Base-by-base conservation (phyloP, 2,888 invertebrate species). In the Zele albiditarsus region DNA sequence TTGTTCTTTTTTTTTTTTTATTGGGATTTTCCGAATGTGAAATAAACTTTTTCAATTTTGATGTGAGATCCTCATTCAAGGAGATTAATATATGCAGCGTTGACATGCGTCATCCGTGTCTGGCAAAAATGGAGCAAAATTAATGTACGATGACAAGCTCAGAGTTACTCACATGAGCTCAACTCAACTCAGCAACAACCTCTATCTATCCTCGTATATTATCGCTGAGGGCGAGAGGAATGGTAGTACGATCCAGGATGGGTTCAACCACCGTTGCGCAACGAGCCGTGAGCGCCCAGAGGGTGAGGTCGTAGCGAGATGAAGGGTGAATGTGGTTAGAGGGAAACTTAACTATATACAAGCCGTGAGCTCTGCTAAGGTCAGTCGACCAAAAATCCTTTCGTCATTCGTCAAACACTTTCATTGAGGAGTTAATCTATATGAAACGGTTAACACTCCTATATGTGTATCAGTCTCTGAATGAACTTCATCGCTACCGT, bases 211-310 rank as follows among this genome's bases (percentile, higher is more conserved):
- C 16, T 67, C 67, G 28, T 67, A 46, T 49, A 27, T 67, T 46
- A 67, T 28, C 38, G 28, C 33, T 25, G 5, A 66, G n/a, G 49
- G 49, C 33, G 20, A 63, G 3, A 12, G 23, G 63, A 33, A 33
- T 16, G 12, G 23, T 46, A 23, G 27, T 27, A 16, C n/a, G 67
- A 46, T 25, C 28, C 10, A 8, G 28, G 67, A 62, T 42, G 42
- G 38, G 73, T 73, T 73, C 60, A 73, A 73, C 73, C 68, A 68
- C 60, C 68, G 73, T 62, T 68, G 73, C 14, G 68, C 68, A 73
- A 68, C 68, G 68, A 68, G 62, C 62, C 68, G 62, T 73, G 53
- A 73, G 53, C 20, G 67, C 28, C 20, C 42, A 46, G 58, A 46
- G 73, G 67, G 46, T 38, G 68, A 58, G 53, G 20, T 53, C 20